Conservation (phyloP, 2,113 vertebrate species). For the Takifugu bimaculatus region DNA sequence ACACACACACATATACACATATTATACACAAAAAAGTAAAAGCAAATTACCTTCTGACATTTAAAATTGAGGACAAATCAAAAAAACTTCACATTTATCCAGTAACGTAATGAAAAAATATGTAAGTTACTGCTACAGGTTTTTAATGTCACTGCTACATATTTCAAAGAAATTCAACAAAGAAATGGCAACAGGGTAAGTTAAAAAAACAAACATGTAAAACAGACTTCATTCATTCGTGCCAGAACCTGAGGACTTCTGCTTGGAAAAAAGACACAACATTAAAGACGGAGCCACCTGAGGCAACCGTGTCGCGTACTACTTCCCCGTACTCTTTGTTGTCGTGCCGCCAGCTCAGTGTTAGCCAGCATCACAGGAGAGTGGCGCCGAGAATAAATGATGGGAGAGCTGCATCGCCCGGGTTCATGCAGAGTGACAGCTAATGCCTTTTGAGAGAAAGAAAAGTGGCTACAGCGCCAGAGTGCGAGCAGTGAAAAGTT, state of each 20-base stretch:
- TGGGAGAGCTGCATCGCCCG: constrained; percentile 16
- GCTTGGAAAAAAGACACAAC: constrained; percentile 7
- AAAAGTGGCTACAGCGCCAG: constrained; percentile 37
- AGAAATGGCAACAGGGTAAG: too few species aligned
- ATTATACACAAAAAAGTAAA: too few species aligned
- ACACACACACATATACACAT: too few species aligned
- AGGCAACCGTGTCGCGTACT: constrained; percentile 16
- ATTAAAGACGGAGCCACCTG: constrained; percentile 13
- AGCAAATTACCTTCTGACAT: too few species aligned
- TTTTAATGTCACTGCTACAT: too few species aligned
- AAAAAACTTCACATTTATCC: too few species aligned
- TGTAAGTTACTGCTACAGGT: too few species aligned
- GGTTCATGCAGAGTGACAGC: constrained; percentile 48
- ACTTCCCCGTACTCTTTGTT: constrained; percentile 28
- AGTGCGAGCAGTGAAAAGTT: constrained; percentile 46
- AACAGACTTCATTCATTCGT: not conserved
- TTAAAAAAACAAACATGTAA: not conserved
- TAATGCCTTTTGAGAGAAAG: constrained; percentile 29
- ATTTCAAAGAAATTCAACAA: too few species aligned
- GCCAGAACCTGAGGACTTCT: constrained; percentile 19
- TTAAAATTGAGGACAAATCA: too few species aligned
- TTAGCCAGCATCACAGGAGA: constrained; percentile 37
- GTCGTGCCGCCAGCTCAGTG: constrained; percentile 32
- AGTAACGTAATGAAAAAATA: too few species aligned
- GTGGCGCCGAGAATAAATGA: constrained; percentile 36